A percentile compares a stretch with the other conserved stretches of the same genome.
These are phyloP conservation scores for Amitus sp. DNA, from an alignment of 2,888 invertebrate genomes.

Conservation along the genomic window DNA sequence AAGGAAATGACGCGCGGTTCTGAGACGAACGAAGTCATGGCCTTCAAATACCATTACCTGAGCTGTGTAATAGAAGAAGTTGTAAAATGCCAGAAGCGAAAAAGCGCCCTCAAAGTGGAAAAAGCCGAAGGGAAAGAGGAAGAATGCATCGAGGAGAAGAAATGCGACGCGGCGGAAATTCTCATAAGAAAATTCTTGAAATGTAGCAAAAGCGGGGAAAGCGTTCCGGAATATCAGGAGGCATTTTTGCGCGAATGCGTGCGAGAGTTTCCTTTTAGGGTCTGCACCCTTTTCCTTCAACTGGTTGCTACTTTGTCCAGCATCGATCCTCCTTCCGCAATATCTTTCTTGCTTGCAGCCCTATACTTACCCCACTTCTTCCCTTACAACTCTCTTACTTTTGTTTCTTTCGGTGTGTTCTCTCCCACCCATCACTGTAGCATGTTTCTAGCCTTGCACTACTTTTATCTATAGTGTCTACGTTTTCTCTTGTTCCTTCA, in stretches of 20 bases:
- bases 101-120: constrained; percentile 68
- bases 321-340: constrained; percentile 77
- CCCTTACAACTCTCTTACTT: no score
- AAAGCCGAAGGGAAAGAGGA: constrained; percentile 58
- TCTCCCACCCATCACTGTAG: no score
- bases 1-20: constrained; percentile 84
- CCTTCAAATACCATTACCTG: constrained; percentile 89
- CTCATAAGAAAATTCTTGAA: constrained; percentile 82
- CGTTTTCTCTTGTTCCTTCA: no score
- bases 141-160: constrained; percentile 56
- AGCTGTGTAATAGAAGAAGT: constrained; percentile 79
- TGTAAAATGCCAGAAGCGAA: constrained; percentile 75
- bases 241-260: constrained; percentile 85
- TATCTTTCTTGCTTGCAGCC: no score
- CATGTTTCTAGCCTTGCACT: no score
- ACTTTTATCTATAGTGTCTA: no score
- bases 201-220: constrained; percentile 75
- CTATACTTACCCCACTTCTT: no score
- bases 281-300: constrained; percentile 90
- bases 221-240: constrained; percentile 71
- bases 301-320: constrained; percentile 82
- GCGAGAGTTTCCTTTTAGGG: constrained; percentile 89
- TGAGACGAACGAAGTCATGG: constrained; percentile 90
- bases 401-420: no score
- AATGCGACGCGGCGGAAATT: constrained; percentile 76